Evolutionary conservation across 2,888 invertebrate genomes (phyloP), one percentile per base, ranked within the genome.

Genomic region (Amphipyra berbera): DNA sequence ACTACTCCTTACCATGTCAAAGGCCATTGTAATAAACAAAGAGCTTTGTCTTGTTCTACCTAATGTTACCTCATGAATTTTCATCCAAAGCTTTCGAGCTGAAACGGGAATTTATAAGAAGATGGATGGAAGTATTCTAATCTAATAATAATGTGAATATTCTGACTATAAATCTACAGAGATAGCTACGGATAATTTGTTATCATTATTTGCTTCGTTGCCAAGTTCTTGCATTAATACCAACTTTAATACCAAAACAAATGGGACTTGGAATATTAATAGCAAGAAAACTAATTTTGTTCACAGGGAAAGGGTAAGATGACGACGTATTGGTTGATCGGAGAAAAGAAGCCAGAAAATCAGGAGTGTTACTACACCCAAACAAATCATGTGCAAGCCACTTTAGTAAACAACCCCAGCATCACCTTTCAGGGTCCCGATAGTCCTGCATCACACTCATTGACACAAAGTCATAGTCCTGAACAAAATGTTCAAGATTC

Each of bases 251-350:
- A 46, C 10, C 48, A 14, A 61, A 38, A 48, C 6, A 13, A 45
- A 42, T 4, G 8, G 37, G 27, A 35, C n/a, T 45, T 35, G 9
- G 0, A 30, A 7, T 30, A 4, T 2, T 30, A 7, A 30, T 6
- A 30, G 2, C 6, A 30, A 7, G 30, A 30, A 30, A 30, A 30
- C 21, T 21, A 21, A 21, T 42, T 65, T 79, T 76, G 66, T 77
- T 88, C 88, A 48, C 90, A 98, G 97, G 98, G 98, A 1, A 98
- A 98, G 92, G 98, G 98, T 0, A 97, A 96, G 84, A 97, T 98
- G 97, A 96, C 96, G 37, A 98, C 98, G 0, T 98, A 98, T 85
- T 98, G 98, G 98, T 91, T 98, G 58, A 94, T 96, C 40, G 97
- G 98, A 12, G 98, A 98, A 83, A 96, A 96, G 81, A 88, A 68